Base-by-base conservation (phyloP, 2,888 invertebrate genomes). In the Thelaira solivaga region DNA sequence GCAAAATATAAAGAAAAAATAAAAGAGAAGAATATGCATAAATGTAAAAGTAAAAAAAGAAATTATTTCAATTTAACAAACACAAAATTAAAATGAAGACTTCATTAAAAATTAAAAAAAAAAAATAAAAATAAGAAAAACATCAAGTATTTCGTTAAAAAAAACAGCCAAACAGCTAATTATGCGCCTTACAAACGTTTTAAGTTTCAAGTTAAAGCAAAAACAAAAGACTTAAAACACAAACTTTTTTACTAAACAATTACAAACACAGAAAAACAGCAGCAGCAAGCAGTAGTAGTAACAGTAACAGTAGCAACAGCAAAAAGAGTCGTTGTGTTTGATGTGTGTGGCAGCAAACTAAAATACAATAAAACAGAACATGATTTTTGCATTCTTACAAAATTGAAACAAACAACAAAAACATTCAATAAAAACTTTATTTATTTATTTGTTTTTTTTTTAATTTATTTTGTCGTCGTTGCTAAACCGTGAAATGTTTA, bases 341-440 rank as follows among this genome's bases (percentile, higher is more conserved):
- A n/a, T n/a, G n/a, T n/a, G n/a, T n/a, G n/a, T n/a, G 11, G 11
- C 51, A 4, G 11, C 34, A 34, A 20, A 31, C 6, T 13, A 20
- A 34, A 51, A 71, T 31, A 41, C 41, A 51, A 3, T 20, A 59
- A 64, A 57, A 51, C 62, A 76, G 76, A 71, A 76, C 76, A 76
- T 71, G 71, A 65, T 51, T 76, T 65, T 53, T 59, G 49, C 76
- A 76, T 76, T 76, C 76, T 59, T 76, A 51, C 57, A 59, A 22
- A 26, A 47, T n/a, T 22, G 59, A 39, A n/a, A 57, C 36, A 41
- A 53, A 53, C 51, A 64, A 39, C 39, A 49, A 24, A n/a, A 31
- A 65, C 51, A 34, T 18, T 18, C 29, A 29, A 53, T n/a, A 22
- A 29, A 53, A 29, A 39, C n/a, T 29, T 22, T 29, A n/a, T n/a